Conservation (phyloP, 2,888 invertebrate genomes). For the Nemoura dubitans region DNA sequence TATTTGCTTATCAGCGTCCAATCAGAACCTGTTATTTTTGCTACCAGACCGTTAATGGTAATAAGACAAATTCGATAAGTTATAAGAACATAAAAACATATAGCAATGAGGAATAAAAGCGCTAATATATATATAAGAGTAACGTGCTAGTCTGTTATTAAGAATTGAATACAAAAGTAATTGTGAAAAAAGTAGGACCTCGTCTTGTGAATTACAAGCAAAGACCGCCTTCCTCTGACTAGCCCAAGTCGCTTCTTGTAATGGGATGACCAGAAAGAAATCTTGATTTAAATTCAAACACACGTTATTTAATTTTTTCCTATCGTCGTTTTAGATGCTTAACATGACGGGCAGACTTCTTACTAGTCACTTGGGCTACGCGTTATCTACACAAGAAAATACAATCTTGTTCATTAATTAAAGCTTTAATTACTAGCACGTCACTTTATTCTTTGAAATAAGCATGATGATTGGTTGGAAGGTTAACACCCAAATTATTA, state of each 20-base stretch:
- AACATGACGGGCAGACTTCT: background rate
- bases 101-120: background rate
- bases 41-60: too few species aligned
- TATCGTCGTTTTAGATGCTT: background rate
- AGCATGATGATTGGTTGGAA: background rate
- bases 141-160: background rate
- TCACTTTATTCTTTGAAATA: constrained; percentile 3
- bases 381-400: constrained; percentile 24
- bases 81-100: background rate
- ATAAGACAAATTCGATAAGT: background rate
- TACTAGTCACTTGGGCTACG: constrained; percentile 1
- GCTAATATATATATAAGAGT: background rate
- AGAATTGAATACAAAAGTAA: background rate
- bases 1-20: too few species aligned
- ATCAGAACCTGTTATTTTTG: too few species aligned
- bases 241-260: background rate
- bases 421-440: constrained; percentile 16
- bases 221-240: background rate
- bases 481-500: constrained; percentile 26
- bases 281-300: constrained; percentile 12
- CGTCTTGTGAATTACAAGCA: background rate
- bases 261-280: background rate
- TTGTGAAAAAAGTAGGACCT: background rate
- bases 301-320: background rate
- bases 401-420: constrained; percentile 36